These are phyloP conservation scores for Lathamus discolor DNA, from an alignment of 2,113 vertebrate genomes.

Conservation along the genomic window DNA sequence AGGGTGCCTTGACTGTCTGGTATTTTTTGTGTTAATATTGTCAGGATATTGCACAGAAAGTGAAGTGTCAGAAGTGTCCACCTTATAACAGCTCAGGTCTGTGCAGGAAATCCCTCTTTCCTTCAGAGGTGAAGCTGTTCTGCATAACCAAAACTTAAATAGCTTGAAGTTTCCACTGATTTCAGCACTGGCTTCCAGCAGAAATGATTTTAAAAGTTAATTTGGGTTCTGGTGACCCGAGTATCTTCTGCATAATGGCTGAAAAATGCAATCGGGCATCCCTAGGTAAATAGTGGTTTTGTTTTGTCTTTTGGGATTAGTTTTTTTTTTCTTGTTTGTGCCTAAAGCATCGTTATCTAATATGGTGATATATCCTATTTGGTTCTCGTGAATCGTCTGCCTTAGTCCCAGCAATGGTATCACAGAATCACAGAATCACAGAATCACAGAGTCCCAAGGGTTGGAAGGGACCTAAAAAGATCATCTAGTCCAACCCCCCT, in stretches of 20 bases:
- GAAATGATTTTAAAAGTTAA: neutral
- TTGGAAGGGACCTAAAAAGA: too few species aligned
- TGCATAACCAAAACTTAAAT: neutral
- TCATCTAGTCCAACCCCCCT: too few species aligned
- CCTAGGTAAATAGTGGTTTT: neutral
- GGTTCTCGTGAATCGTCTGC: rapidly evolving
- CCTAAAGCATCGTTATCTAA: neutral
- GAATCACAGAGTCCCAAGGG: too few species aligned
- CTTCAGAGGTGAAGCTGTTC: neutral
- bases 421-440: too few species aligned
- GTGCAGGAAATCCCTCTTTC: neutral
- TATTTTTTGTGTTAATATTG: neutral
- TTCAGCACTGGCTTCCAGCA: neutral
- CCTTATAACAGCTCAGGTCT: neutral
- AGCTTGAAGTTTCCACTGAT: neutral
- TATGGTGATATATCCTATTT: neutral
- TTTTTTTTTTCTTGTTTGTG: neutral
- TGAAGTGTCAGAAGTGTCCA: neutral
- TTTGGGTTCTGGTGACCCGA: neutral
- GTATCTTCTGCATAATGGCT: neutral
- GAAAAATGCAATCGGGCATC: neutral
- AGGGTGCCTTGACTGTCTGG: neutral
- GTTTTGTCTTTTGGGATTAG: neutral
- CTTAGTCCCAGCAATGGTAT: neutral
- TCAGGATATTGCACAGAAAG: neutral